Conservation (phyloP, 2,113 vertebrate species). For the Oncorhynchus masou region DNA sequence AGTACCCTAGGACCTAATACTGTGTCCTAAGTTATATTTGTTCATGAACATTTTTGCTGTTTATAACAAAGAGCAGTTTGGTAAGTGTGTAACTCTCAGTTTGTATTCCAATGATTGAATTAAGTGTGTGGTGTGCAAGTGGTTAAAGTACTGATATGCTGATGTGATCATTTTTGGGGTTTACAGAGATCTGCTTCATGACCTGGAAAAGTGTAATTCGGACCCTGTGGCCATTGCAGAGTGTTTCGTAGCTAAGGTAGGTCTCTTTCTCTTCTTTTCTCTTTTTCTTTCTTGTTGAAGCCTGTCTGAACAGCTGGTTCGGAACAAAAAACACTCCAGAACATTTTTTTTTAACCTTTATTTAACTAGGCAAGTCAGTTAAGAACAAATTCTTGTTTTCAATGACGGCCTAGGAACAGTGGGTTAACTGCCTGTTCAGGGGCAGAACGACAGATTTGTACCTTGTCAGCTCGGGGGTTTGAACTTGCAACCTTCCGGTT, state of each 20-base stretch:
- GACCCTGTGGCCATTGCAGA: slow-evolving; percentile 89
- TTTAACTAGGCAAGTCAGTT: no score
- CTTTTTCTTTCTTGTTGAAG: slow-evolving; percentile 26
- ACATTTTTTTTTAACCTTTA: no score
- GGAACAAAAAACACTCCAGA: no score
- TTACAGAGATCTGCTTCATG: slow-evolving; percentile 83
- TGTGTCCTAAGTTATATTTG: slow-evolving; percentile 23
- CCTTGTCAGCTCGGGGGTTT: no score
- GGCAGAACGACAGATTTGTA: no score
- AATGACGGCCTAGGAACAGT: no score
- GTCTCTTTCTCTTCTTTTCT: slow-evolving; percentile 3
- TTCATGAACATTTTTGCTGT: slow-evolving; percentile 25
- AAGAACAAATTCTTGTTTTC: no score
- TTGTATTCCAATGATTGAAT: background rate
- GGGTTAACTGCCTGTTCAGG: no score
- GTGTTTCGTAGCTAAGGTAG: slow-evolving; percentile 96
- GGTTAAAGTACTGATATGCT: background rate
- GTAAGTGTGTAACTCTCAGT: background rate
- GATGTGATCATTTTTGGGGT: slow-evolving; percentile 31
- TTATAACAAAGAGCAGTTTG: slow-evolving; percentile 34
- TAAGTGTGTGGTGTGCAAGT: background rate
- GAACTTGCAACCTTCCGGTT: no score
- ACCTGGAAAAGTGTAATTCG: slow-evolving; percentile 86
- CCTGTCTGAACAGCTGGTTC: slow-evolving; percentile 53
- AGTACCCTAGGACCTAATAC: slow-evolving; percentile 26